Evolutionary conservation across 2,113 vertebrate species (phyloP).

Genomic region (Astatotilapia flaviijosephi): DNA sequence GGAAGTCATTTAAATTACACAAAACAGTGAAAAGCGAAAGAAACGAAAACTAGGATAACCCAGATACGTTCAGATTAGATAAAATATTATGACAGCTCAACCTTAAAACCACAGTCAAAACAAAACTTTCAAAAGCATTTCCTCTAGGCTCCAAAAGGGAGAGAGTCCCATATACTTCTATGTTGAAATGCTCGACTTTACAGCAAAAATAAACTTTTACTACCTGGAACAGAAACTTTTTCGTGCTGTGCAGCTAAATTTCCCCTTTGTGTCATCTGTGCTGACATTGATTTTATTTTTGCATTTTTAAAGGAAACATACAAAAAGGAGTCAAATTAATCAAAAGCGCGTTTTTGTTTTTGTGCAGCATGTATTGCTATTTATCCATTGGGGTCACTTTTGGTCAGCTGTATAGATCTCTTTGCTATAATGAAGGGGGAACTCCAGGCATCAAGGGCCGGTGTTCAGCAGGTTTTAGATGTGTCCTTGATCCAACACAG

Average conservation of each 20-base stretch:
- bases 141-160: background rate
- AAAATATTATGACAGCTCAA: background rate
- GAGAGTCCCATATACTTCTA: background rate
- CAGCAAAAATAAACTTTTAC: background rate
- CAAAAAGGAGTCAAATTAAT: background rate
- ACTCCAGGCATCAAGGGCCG: background rate
- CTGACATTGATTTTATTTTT: background rate
- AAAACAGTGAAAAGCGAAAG: background rate
- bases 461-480: background rate
- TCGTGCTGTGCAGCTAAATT: background rate
- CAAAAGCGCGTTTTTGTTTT: background rate
- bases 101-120: background rate
- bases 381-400: background rate
- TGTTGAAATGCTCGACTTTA: background rate
- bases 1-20: background rate
- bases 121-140: background rate
- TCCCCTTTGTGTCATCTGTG: background rate
- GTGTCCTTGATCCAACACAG: background rate
- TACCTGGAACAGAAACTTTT: background rate
- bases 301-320: background rate
- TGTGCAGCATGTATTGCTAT: background rate
- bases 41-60: background rate
- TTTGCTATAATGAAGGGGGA: background rate
- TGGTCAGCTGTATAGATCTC: background rate
- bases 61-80: background rate